phyloP scores from a whole-genome alignment of 2,888 invertebrate species.

The Mimumesa dahlbomi region DNA sequence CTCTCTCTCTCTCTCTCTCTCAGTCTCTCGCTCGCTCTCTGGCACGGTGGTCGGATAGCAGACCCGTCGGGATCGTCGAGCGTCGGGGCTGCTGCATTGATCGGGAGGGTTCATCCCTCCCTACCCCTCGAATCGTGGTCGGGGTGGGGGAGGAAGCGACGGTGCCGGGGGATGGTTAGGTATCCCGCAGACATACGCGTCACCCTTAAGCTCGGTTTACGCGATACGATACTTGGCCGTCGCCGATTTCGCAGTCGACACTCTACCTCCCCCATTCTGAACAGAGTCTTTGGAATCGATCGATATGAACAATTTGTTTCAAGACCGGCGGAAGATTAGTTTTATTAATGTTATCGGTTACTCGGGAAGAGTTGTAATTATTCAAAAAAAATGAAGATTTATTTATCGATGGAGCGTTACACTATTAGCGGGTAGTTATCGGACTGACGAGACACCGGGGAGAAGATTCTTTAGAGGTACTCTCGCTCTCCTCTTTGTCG shows the following conservation, averaged over 20 bases:
- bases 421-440: too few species aligned
- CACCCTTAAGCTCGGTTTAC: constrained; percentile 53
- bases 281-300: too few species aligned
- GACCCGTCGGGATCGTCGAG: constrained; percentile 68
- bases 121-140: constrained; percentile 45
- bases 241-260: background rate
- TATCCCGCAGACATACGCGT: constrained; percentile 48
- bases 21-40: constrained; percentile 18
- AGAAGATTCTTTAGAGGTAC: too few species aligned
- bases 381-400: too few species aligned
- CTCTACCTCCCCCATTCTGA: too few species aligned
- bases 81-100: constrained; percentile 76
- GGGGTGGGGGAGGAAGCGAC: constrained; percentile 24
- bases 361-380: too few species aligned
- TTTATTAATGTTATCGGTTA: too few species aligned
- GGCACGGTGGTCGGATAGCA: constrained; percentile 35
- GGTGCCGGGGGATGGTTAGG: constrained; percentile 25
- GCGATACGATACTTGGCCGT: constrained; percentile 34
- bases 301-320: too few species aligned
- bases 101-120: constrained; percentile 70
- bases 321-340: too few species aligned
- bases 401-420: too few species aligned
- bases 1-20: background rate
- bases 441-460: too few species aligned
- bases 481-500: too few species aligned